phyloP scores from a whole-genome alignment of 2,888 invertebrate genomes.

The Capitulum mitella region DNA sequence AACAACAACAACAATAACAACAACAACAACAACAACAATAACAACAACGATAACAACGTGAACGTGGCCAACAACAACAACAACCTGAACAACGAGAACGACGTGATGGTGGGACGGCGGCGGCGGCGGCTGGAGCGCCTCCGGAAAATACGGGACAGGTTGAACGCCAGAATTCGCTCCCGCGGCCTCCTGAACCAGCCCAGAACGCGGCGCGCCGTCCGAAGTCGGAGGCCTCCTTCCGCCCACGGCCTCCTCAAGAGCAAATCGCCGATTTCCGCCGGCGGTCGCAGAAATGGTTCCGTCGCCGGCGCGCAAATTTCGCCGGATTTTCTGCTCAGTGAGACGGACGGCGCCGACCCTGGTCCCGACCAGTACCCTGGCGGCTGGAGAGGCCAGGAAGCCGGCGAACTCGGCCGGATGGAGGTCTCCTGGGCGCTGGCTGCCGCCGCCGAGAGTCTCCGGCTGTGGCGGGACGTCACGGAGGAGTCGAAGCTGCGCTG shows the following conservation, averaged over 20 bases:
- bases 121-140: slow-evolving; percentile 5
- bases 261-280: too few relatives aligned
- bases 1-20: slow-evolving; percentile 34
- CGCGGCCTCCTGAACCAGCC: neutral
- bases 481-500: neutral
- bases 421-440: neutral
- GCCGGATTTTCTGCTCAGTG: too few relatives aligned
- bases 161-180: neutral
- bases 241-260: too few relatives aligned
- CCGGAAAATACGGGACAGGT: neutral
- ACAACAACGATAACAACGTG: slow-evolving; percentile 31
- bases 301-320: too few relatives aligned
- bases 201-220: neutral
- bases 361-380: too few relatives aligned
- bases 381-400: too few relatives aligned
- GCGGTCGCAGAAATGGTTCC: too few relatives aligned
- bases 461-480: neutral
- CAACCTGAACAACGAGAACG: slow-evolving; percentile 31
- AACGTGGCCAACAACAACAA: slow-evolving; percentile 31
- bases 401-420: too few relatives aligned
- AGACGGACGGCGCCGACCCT: too few relatives aligned
- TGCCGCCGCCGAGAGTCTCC: neutral
- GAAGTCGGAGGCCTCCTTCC: too few relatives aligned
- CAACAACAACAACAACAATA: slow-evolving; percentile 32
- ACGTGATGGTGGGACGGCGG: slow-evolving; percentile 27